Evolutionary conservation across 2,113 vertebrate genomes (phyloP).

Genomic region (Marcusenius ussheri): DNA sequence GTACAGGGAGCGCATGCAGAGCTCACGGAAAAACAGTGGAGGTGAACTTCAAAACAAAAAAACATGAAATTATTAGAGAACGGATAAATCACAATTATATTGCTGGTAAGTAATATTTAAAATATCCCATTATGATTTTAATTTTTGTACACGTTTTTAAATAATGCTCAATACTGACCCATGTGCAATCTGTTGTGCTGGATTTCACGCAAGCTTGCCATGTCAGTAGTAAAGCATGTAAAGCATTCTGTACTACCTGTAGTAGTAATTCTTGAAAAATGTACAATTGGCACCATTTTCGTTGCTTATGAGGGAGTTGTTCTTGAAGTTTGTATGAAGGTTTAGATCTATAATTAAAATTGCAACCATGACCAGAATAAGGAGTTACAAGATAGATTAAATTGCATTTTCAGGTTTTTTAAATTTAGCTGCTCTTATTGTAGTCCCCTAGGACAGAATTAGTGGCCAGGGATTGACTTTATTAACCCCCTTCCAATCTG

Average conservation of each 20-base stretch:
- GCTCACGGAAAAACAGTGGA: no score
- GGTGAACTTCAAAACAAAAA: background rate
- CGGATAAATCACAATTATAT: background rate
- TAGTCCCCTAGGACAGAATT: background rate
- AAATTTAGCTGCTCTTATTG: background rate
- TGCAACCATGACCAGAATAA: background rate
- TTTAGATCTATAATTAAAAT: background rate
- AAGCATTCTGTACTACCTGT: background rate
- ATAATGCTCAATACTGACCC: background rate
- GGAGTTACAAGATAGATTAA: background rate
- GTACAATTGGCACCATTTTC: background rate
- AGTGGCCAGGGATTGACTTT: background rate
- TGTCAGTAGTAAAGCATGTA: background rate
- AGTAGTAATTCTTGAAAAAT: background rate
- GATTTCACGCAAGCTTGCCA: background rate
- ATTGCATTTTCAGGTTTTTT: background rate
- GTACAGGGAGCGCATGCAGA: no score
- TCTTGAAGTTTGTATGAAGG: background rate
- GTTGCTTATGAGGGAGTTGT: background rate
- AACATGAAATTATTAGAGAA: background rate
- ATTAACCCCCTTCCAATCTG: background rate
- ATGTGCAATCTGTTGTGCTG: background rate
- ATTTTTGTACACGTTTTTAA: background rate
- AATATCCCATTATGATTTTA: background rate
- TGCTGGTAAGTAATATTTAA: background rate